phyloP scores from a whole-genome alignment of 2,113 vertebrate species.

The Halcyon malimbica region DNA sequence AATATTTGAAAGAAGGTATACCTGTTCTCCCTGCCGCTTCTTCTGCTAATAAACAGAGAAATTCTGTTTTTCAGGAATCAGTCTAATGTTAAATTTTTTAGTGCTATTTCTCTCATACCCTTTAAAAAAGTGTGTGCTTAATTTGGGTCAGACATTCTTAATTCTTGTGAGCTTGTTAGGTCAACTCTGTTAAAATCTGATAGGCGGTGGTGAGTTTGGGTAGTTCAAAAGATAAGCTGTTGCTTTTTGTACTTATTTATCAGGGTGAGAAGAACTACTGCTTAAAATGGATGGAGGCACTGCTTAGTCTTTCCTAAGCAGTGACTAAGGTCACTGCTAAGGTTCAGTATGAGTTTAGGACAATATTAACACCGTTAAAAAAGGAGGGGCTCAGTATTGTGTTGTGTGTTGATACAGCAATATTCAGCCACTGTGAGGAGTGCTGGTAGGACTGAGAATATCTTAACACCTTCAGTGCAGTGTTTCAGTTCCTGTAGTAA shows the following conservation, averaged over 20 bases:
- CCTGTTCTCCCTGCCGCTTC: background rate
- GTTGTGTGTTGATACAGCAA: background rate
- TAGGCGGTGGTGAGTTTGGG: background rate
- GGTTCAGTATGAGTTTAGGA: background rate
- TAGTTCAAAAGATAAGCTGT: background rate
- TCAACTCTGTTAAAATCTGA: background rate
- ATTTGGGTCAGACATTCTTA: background rate
- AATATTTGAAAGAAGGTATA: background rate
- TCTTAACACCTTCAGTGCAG: background rate
- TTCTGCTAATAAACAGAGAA: background rate
- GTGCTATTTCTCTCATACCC: background rate
- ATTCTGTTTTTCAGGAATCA: background rate
- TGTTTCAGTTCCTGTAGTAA: background rate
- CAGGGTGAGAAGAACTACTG: background rate
- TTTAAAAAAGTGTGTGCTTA: background rate
- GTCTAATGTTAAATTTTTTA: background rate
- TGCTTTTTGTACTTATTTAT: background rate
- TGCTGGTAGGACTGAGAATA: background rate
- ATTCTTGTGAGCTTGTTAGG: background rate
- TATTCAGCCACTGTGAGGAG: background rate
- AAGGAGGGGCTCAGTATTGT: background rate
- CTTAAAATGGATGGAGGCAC: background rate
- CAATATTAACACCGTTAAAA: background rate
- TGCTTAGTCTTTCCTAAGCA: background rate
- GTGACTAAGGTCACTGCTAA: background rate